Conservation (phyloP, 92 coral and sea anemone species). For the Blastomussa wellsi region DNA sequence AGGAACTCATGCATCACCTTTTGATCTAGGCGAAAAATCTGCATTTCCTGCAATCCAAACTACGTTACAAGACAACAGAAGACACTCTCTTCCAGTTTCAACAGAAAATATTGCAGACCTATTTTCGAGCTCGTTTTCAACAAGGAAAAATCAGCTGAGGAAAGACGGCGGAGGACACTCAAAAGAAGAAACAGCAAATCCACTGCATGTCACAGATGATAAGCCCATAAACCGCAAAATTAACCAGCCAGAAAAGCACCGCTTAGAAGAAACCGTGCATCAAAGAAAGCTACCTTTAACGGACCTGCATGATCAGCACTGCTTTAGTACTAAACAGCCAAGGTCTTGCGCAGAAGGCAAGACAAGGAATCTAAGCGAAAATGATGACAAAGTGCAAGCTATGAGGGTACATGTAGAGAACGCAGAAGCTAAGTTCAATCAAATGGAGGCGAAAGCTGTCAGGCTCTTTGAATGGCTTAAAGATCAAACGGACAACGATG, state of each 20-base stretch:
- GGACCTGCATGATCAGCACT: background rate
- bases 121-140: background rate
- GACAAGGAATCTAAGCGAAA: background rate
- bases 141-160: background rate
- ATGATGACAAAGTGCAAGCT: slow-evolving; percentile 5
- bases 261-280: background rate
- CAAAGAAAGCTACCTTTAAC: background rate
- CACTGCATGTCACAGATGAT: background rate
- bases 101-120: background rate
- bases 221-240: background rate
- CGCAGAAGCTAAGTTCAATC: background rate
- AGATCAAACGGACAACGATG: slow-evolving; percentile 2
- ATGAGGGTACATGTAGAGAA: slow-evolving; percentile 5
- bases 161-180: background rate
- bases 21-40: background rate
- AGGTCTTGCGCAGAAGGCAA: background rate
- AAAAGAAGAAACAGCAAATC: background rate
- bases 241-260: slow-evolving; percentile 3
- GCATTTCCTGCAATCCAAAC: slow-evolving; percentile 6
- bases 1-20: background rate
- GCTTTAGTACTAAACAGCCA: background rate
- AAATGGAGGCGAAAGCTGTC: slow-evolving; percentile 5
- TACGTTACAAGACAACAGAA: background rate
- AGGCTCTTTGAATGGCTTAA: slow-evolving; percentile 30
- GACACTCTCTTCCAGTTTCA: slow-evolving; percentile 13